These are phyloP conservation scores for Danaus plexippus DNA, from an alignment of 1,140 invertebrate species.

Conservation along the genomic window DNA sequence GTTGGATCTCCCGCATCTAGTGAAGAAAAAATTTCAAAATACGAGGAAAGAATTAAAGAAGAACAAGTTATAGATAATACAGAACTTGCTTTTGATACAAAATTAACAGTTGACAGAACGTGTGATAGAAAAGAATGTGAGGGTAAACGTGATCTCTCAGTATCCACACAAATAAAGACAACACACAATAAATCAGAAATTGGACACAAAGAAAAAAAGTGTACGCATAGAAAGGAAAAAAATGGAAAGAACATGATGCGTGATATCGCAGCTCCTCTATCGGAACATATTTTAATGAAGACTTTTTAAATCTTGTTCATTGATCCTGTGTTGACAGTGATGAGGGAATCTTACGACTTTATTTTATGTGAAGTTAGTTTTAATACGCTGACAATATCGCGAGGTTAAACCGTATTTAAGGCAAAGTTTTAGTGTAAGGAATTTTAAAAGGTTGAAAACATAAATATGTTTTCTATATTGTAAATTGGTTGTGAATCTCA, in stretches of 20 bases:
- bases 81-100: slow-evolving; percentile 18
- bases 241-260: slow-evolving; percentile 38
- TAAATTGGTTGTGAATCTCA: not conserved
- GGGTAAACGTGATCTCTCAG: slow-evolving; percentile 47
- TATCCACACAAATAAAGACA: slow-evolving; percentile 56
- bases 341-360: slow-evolving; percentile 2
- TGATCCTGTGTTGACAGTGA: too few species aligned
- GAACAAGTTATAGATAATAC: slow-evolving; percentile 16
- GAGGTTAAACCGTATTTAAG: slow-evolving; percentile 38
- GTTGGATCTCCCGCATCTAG: slow-evolving; percentile 17
- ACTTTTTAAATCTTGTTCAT: slow-evolving; percentile 35
- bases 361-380: slow-evolving; percentile 36
- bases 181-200: slow-evolving; percentile 64
- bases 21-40: slow-evolving; percentile 20
- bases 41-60: slow-evolving; percentile 11
- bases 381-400: slow-evolving; percentile 61
- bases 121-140: slow-evolving; percentile 40
- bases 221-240: slow-evolving; percentile 51
- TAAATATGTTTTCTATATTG: slow-evolving; percentile 1
- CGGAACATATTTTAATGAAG: slow-evolving; percentile 59
- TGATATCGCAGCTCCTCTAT: slow-evolving; percentile 39
- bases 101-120: slow-evolving; percentile 29
- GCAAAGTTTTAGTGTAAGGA: slow-evolving; percentile 26
- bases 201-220: slow-evolving; percentile 56
- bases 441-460: slow-evolving; percentile 18